Conservation (phyloP, 2,797 vertebrate species). For the Notolabrus celidotus region DNA sequence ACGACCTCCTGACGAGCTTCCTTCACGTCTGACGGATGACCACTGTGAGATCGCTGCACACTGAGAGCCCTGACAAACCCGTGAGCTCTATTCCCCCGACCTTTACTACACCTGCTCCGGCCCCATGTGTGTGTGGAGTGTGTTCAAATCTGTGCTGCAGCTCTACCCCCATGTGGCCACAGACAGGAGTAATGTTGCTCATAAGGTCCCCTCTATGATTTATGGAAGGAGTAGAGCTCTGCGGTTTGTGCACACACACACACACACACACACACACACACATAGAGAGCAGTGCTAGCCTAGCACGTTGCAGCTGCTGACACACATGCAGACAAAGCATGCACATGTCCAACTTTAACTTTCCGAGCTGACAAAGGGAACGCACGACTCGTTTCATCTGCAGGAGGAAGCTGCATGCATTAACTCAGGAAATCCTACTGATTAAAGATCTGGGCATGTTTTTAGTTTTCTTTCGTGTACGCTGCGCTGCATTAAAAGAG, state of each 20-base stretch:
- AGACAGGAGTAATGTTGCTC: slow-evolving; percentile 58
- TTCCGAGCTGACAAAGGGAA: background rate
- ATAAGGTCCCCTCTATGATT: slow-evolving; percentile 70
- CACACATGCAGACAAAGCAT: slow-evolving; percentile 19
- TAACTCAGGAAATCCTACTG: too few relatives aligned
- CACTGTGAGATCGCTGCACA: slow-evolving; percentile 18
- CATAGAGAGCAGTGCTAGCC: too few relatives aligned
- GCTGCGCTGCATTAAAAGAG: too few relatives aligned
- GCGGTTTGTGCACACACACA: slow-evolving; percentile 51
- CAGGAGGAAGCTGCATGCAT: background rate
- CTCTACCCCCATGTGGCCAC: slow-evolving; percentile 55
- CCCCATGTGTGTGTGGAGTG: slow-evolving; percentile 17
- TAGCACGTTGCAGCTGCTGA: slow-evolving; percentile 19
- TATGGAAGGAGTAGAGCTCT: slow-evolving; percentile 64
- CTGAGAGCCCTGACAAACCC: slow-evolving; percentile 36
- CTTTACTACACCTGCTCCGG: slow-evolving; percentile 54
- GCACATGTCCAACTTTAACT: slow-evolving; percentile 10
- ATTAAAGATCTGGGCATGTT: too few relatives aligned
- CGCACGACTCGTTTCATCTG: too few relatives aligned
- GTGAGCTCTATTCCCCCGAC: slow-evolving; percentile 45
- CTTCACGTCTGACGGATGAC: slow-evolving; percentile 43
- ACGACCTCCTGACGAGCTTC: slow-evolving; percentile 25
- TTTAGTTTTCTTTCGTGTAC: too few relatives aligned
- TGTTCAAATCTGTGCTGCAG: slow-evolving; percentile 41
- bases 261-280: slow-evolving; percentile 23